A percentile compares a stretch with the other conserved stretches of the same genome.
Evolutionary conservation across 2,113 vertebrate species (phyloP).

Genomic region (Tiliqua scincoides): DNA sequence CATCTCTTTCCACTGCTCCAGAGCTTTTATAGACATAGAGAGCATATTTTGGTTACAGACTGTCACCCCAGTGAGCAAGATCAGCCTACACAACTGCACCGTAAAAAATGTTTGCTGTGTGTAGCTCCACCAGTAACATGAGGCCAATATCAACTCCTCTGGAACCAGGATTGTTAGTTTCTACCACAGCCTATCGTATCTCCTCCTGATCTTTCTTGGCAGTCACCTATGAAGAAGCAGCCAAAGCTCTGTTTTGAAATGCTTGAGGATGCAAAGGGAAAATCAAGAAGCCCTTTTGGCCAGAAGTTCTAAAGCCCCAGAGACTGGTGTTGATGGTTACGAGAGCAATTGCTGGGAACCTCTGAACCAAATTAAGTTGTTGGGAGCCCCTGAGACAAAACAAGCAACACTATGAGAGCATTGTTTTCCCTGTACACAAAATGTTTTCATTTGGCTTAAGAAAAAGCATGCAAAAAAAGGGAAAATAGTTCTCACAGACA

Average conservation of each 20-base stretch:
- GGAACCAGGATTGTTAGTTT: background rate
- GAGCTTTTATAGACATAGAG: background rate
- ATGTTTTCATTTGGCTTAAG: constrained; percentile 19
- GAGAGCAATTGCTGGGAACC: background rate
- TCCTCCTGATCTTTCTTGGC: background rate
- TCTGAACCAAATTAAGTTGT: background rate
- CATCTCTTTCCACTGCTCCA: background rate
- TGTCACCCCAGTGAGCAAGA: background rate
- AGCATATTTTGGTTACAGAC: background rate
- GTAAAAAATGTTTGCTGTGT: background rate
- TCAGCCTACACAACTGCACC: background rate
- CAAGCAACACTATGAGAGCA: background rate
- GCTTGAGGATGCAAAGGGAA: constrained; percentile 2
- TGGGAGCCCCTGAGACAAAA: constrained; percentile 25
- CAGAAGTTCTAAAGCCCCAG: background rate
- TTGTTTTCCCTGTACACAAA: background rate
- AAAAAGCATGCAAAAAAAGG: background rate
- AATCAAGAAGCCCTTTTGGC: constrained; percentile 4
- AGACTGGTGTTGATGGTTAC: background rate
- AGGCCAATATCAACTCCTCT: background rate
- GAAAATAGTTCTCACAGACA: background rate
- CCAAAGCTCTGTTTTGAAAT: constrained; percentile 17
- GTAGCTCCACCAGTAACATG: background rate
- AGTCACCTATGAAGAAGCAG: background rate
- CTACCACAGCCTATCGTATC: background rate